Evolutionary conservation across 2,113 vertebrate species (phyloP), one percentile per base, ranked within the genome.

Genomic region (Dryoscopus gambensis): DNA sequence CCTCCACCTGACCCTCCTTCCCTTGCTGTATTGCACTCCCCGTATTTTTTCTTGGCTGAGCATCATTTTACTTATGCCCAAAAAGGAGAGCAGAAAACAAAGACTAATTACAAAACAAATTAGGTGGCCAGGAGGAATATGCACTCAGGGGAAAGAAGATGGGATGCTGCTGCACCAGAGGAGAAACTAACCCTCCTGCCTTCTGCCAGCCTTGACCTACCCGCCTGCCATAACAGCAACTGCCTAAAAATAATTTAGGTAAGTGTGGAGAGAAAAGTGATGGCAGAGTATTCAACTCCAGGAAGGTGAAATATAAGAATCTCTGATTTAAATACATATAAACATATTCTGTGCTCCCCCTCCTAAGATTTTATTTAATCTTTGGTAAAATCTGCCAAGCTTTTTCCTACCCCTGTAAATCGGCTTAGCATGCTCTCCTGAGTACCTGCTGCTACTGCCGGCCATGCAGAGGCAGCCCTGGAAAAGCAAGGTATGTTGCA

Each of bases 351-450:
- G 33, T 0, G 0, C 56, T 93, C 44, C 33, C 31, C n/a, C 56
- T 92, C 85, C 68, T 93, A 93, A 80, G 63, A 88, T 85, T 88
- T 92, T 81, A 52, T 71, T 92, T 95, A 88, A 90, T 93, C 90
- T 94, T 75, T 80, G 69, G 47, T 64, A 75, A 92, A 88, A 93
- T 86, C 92, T 84, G 79, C 46, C 59, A 92, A 91, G 81, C 79
- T 86, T 94, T 96, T 84, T 64, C 52, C 56, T 84, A 31, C 49
- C 60, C 82, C 93, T 21, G 4, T 88, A 85, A 93, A 91, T 76
- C 21, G 2, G 90, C 87, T 95, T 86, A 94, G 90, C 1, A 1
- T 52, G 75, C 76, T 80, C 42, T 39, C 85, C 85, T 90, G 92
- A 93, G 70, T 76, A 65, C 79, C 91, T 85, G 88, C 95, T 92